Percentiles rank a stretch among this genome's conserved stretches.
Evolutionary conservation across 92 coral and sea anemone genomes (phyloP).

Genomic region (Umimayanthus kanabou): DNA sequence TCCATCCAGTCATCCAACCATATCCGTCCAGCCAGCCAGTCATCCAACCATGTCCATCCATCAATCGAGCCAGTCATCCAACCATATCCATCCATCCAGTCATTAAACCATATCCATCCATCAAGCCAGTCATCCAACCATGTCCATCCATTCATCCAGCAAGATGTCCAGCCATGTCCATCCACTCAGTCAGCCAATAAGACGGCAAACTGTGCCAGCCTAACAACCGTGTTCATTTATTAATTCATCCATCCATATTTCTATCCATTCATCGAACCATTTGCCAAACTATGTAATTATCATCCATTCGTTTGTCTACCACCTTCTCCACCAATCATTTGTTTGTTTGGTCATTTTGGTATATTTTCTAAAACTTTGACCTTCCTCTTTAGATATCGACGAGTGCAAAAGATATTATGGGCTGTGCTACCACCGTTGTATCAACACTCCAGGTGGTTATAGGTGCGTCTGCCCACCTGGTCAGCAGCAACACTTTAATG

Average conservation of each 20-base stretch:
- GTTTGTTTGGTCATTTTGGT: neutral
- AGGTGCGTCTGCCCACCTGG: slow-evolving; percentile 88
- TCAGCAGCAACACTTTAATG: slow-evolving; percentile 79
- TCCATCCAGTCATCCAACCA: too few relatives aligned
- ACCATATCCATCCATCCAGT: neutral
- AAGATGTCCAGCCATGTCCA: neutral
- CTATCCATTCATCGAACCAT: too few relatives aligned
- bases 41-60: too few relatives aligned
- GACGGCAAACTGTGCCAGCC: neutral
- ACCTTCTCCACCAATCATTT: neutral
- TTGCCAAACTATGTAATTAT: neutral
- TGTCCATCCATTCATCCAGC: neutral
- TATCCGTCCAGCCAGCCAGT: too few relatives aligned
- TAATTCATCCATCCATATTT: neutral
- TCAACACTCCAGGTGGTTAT: slow-evolving; percentile 93
- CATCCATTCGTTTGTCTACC: neutral
- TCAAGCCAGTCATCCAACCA: neutral
- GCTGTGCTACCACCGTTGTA: slow-evolving; percentile 83
- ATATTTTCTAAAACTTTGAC: neutral
- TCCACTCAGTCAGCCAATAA: neutral
- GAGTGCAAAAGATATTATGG: slow-evolving; percentile 85
- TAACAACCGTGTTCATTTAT: neutral
- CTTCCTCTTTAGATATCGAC: slow-evolving; percentile 71
- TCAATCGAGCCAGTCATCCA: too few relatives aligned
- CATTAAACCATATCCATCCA: neutral